Evolutionary conservation across 2,113 vertebrate genomes (phyloP).

Genomic region (Orycteropus afer): DNA sequence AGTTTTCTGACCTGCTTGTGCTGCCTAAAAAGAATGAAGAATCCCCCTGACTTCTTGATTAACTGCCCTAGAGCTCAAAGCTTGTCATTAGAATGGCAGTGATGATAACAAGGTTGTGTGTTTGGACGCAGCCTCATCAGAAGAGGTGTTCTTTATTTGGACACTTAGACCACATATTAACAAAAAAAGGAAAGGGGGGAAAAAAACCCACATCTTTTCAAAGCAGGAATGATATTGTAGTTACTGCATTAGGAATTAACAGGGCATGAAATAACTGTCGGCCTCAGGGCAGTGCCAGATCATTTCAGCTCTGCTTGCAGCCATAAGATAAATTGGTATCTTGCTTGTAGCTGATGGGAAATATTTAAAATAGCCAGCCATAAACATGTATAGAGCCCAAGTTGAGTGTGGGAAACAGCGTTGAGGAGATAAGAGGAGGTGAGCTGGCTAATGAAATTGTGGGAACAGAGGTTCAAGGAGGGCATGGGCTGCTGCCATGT

Average conservation of each 20-base stretch:
- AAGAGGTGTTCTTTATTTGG: conserved; percentile 70
- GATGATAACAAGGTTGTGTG: background rate
- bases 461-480: background rate
- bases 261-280: conserved; percentile 96
- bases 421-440: background rate
- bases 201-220: conserved; percentile 72
- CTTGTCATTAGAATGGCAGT: rapidly evolving
- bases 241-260: conserved; percentile 95
- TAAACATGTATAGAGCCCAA: conserved; percentile 59
- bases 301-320: conserved; percentile 90
- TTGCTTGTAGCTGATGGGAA: conserved; percentile 71
- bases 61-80: rapidly evolving
- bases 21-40: background rate
- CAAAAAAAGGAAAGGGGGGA: conserved; percentile 28
- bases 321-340: conserved; percentile 91
- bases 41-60: background rate
- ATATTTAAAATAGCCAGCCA: conserved; percentile 69
- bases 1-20: background rate
- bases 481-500: rapidly evolving
- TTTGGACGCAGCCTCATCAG: conserved; percentile 59
- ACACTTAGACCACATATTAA: conserved; percentile 73
- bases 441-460: background rate
- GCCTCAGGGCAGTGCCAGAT: conserved; percentile 91
- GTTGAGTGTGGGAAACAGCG: conserved; percentile 60
- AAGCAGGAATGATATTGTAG: conserved; percentile 83